Evolutionary conservation across 2,797 vertebrate species (phyloP), one percentile per base, ranked within the genome.

Genomic region (Darevskia mixta): DNA sequence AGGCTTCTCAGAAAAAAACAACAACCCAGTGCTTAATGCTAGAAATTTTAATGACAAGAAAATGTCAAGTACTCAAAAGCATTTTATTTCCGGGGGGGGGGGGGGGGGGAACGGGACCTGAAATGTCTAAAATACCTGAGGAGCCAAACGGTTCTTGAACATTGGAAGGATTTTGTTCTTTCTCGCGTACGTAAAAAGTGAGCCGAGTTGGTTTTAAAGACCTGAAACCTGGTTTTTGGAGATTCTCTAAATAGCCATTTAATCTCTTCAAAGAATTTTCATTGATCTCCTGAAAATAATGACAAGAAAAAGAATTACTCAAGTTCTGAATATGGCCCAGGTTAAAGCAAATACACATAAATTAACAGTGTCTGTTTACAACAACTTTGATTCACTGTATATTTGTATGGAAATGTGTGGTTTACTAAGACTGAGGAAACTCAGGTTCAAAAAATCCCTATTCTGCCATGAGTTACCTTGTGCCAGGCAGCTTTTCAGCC

Each of bases 191-290:
- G 87, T 99, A 99, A 96, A 99, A 99, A 3, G 97, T 99, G 88
- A 99, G 97, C 79, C 96, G 97, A 92, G 97, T 97, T 69, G 99
- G 98, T 94, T 98, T 98, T 88, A 98, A 94, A 49, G 97, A 97
- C 71, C 89, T 94, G 67, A 95, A 95, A 25, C 98, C 97, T 4
- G 98, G 97, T 93, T 98, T 99, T 95, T 99, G 98, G 35, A 99
- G 96, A 93, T 97, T 98, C 91, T 99, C 98, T 95, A 99, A 97
- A 92, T 99, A 99, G 67, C 98, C 98, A 95, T 98, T 99, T 91
- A 99, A 96, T 91, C 97, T 98, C 96, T 99, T 99, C 71, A 99
- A 96, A 35, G 99, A 99, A 95, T 99, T 99, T 96, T 99, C 98
- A 97, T 99, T 99, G 92, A 99, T 97, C 94, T 98, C 98, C 99